Evolutionary conservation across 2,888 invertebrate genomes (phyloP).

Genomic region (Caradrina kadenii): DNA sequence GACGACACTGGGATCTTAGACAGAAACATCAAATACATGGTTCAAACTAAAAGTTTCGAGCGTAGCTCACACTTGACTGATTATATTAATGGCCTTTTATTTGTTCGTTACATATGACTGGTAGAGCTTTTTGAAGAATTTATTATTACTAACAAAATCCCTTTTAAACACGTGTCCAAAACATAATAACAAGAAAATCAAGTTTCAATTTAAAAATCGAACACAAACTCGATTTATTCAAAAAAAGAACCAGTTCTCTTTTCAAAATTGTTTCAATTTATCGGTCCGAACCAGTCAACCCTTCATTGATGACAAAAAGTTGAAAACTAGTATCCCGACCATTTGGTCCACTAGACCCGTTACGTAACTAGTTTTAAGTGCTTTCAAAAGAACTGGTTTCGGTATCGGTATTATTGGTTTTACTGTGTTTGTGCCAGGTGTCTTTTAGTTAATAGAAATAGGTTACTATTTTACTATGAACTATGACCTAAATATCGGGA

Average conservation of each 20-base stretch:
- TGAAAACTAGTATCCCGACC: conserved; percentile 47
- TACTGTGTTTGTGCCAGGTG: conserved; percentile 35
- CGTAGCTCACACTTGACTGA: neutral
- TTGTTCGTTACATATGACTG: too few relatives aligned
- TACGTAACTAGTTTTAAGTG: conserved; percentile 56
- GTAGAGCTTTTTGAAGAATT: too few relatives aligned
- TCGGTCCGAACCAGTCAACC: conserved; percentile 53
- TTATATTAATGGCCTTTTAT: too few relatives aligned
- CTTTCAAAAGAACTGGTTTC: conserved; percentile 52
- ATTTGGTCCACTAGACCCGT: conserved; percentile 52
- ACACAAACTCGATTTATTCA: conserved; percentile 20
- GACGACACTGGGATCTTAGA: too few relatives aligned
- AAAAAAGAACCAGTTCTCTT: conserved; percentile 53
- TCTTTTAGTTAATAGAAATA: neutral
- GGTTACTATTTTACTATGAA: too few relatives aligned
- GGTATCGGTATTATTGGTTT: conserved; percentile 52
- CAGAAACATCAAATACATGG: neutral
- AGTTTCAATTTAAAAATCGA: conserved; percentile 45
- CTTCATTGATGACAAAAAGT: conserved; percentile 54
- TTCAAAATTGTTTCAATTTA: conserved; percentile 54
- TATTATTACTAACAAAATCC: neutral
- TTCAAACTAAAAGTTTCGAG: conserved; percentile 4
- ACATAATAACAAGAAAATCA: conserved; percentile 45
- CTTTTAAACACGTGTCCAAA: conserved; percentile 39
- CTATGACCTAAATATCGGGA: neutral